These are phyloP conservation scores for Hypercompe scribonia DNA, from an alignment of 2,888 invertebrate genomes.

Conservation along the genomic window DNA sequence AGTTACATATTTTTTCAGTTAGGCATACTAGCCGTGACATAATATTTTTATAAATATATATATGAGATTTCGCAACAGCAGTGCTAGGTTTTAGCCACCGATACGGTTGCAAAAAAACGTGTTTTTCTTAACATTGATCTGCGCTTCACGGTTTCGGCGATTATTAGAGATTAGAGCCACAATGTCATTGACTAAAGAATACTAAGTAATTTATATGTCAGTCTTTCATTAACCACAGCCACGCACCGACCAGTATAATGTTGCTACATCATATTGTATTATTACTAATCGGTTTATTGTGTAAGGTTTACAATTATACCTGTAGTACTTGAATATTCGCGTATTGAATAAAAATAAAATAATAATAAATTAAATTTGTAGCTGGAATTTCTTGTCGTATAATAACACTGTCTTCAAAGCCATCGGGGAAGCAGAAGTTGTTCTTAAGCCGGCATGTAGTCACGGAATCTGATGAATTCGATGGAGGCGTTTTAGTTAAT, in stretches of 20 bases:
- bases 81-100: background rate
- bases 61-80: background rate
- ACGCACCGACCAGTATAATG: conserved; percentile 40
- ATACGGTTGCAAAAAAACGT: conserved; percentile 6
- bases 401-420: conserved; percentile 31
- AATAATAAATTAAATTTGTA: conserved; percentile 30
- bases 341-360: background rate
- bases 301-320: conserved; percentile 35
- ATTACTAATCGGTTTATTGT: conserved; percentile 33
- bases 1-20: background rate
- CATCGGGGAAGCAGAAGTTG: conserved; percentile 58
- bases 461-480: conserved; percentile 80
- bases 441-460: conserved; percentile 81
- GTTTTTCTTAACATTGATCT: conserved; percentile 6
- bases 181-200: conserved; percentile 40
- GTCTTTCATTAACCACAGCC: conserved; percentile 38
- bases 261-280: conserved; percentile 34
- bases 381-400: conserved; percentile 33
- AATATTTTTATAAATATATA: background rate
- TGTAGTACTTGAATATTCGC: background rate
- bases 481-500: conserved; percentile 87
- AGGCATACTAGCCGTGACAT: background rate
- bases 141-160: conserved; percentile 16
- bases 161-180: conserved; percentile 35
- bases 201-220: conserved; percentile 25